These are phyloP conservation scores for Malurus cyaneus DNA, from an alignment of 2,113 vertebrate species.

Conservation along the genomic window DNA sequence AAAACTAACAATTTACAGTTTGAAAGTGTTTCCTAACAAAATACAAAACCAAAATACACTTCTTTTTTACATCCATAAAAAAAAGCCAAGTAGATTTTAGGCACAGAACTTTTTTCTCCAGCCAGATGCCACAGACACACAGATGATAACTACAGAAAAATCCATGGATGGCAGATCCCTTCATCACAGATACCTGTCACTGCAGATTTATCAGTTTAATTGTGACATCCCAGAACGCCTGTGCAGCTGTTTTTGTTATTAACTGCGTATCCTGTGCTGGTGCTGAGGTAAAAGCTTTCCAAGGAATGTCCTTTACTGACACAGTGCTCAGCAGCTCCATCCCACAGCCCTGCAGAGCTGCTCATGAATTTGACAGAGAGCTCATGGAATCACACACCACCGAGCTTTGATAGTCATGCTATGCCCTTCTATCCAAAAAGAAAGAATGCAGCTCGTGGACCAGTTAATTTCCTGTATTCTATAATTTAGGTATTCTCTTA, in stretches of 20 bases:
- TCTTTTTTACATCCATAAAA: background rate
- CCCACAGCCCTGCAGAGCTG: background rate
- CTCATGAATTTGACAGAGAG: background rate
- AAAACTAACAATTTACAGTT: background rate
- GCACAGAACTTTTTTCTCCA: background rate
- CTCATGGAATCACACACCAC: background rate
- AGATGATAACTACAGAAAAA: background rate
- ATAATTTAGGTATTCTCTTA: background rate
- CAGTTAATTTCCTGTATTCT: conserved; percentile 6
- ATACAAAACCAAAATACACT: conserved; percentile 17
- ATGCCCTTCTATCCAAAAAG: background rate
- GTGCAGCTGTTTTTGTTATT: background rate
- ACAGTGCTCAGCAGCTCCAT: background rate
- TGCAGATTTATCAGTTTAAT: background rate
- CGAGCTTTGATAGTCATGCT: background rate
- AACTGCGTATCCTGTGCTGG: background rate
- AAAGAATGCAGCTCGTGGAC: background rate
- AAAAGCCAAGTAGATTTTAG: background rate
- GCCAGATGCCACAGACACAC: background rate
- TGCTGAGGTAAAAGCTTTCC: background rate
- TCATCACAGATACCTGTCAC: background rate
- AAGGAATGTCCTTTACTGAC: background rate
- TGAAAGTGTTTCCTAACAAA: conserved; percentile 10
- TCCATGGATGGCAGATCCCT: background rate
- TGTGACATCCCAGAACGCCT: background rate